Evolutionary conservation across 2,888 invertebrate species (phyloP), one percentile per base, ranked within the genome.

Genomic region (Drosophila mettleri): DNA sequence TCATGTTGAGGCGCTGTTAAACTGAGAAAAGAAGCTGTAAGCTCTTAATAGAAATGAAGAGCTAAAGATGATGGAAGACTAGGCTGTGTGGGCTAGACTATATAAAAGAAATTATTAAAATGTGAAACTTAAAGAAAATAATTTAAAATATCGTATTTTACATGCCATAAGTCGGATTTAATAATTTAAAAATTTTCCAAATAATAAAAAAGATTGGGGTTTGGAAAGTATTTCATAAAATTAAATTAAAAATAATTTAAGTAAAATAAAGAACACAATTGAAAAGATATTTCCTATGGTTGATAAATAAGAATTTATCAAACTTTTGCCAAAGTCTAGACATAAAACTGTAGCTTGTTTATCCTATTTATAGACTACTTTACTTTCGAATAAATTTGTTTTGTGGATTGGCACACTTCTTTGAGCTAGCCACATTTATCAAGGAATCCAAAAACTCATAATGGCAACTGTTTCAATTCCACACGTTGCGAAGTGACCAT

Each of bases 381-480:
- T 9, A 29, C 2, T 8, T 8, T 14, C 0, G 29, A 20, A n/a
- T 20, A 24, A 45, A 33, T 34, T 24, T 52, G 14, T 43, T 34
- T 54, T 8, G 7, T 39, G 53, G 12, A 31, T 57, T 63, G 38
- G 41, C 62, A 46, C 46, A 72, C 53, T 64, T 68, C 43, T 60
- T 20, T 20, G 8, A 33, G 29, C 3, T n/a, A 36, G 9, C 29
- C 10, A 62, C 33, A 73, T 74, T 60, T 20, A 49, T 8, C 22
- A 46, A 46, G 57, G 61, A 48, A 54, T 52, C 39, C 27, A 20
- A 24, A 54, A 51, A 45, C 38, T 16, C 31, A 33, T 12, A 45
- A 22, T 29, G 45, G 20, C 24, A 29, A 38, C 16, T 58, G 68
- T 72, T 59, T 31, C 69, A 27, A 45, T 72, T 62, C 72, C 75